These are phyloP conservation scores for Lepidotrigona ventralis DNA, from an alignment of 1,140 invertebrate genomes.

Conservation along the genomic window DNA sequence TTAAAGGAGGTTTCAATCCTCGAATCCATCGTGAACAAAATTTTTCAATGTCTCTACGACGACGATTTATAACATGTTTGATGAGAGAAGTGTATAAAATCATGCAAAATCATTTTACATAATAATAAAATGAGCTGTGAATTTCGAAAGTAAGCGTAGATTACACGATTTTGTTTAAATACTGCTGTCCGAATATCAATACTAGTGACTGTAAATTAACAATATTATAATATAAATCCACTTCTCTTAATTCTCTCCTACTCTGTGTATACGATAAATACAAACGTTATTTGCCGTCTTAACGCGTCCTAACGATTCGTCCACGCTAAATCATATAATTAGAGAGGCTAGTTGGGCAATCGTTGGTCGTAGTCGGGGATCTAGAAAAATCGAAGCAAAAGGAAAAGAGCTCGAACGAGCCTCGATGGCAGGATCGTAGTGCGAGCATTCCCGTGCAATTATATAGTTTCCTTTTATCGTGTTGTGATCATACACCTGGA, in stretches of 20 bases:
- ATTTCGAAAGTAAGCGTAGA: too few relatives aligned
- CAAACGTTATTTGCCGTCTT: constrained; percentile 9
- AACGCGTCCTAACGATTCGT: background rate
- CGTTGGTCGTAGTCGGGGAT: constrained; percentile 6
- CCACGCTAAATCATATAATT: constrained; percentile 21
- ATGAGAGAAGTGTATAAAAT: too few relatives aligned
- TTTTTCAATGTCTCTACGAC: too few relatives aligned
- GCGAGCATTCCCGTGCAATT: constrained; percentile 51
- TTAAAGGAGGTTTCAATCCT: too few relatives aligned
- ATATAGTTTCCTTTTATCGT: constrained; percentile 62
- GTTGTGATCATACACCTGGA: constrained; percentile 61
- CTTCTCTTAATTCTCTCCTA: background rate
- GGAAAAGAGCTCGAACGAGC: constrained; percentile 7
- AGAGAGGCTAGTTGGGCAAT: constrained; percentile 35
- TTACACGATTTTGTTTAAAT: too few relatives aligned
- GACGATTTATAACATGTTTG: too few relatives aligned
- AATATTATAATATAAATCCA: background rate
- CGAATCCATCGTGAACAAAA: too few relatives aligned
- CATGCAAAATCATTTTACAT: too few relatives aligned
- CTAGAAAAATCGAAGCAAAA: constrained; percentile 10
- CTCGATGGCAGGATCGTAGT: constrained; percentile 25
- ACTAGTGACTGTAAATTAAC: too few relatives aligned
- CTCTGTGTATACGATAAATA: background rate
- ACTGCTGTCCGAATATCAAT: too few relatives aligned
- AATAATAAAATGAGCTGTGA: too few relatives aligned